Evolutionary conservation across 1,140 invertebrate species (phyloP).

Genomic region (Reticulitermes speratus): DNA sequence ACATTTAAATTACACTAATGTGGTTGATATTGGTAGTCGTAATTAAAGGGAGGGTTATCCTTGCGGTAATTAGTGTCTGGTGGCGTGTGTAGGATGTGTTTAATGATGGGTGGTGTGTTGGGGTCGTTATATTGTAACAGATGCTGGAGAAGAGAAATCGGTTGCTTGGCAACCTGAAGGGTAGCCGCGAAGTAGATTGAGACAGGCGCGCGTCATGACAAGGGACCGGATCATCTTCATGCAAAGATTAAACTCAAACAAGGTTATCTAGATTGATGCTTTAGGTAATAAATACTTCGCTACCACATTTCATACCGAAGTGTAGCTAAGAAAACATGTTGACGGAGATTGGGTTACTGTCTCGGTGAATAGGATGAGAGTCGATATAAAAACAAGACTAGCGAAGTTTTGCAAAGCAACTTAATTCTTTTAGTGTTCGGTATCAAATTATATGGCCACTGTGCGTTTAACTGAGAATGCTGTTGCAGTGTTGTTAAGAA

Average conservation of each 20-base stretch:
- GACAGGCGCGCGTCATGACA: neutral
- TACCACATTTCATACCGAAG: neutral
- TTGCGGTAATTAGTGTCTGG: constrained; percentile 1
- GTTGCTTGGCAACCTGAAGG: neutral
- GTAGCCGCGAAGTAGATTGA: constrained; percentile 4
- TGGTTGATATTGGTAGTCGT: neutral
- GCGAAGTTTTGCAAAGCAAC: neutral
- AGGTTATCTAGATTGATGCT: constrained; percentile 1
- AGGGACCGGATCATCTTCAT: neutral
- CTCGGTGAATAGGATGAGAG: neutral
- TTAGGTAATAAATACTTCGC: constrained; percentile 17
- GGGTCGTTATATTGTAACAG: constrained; percentile 18
- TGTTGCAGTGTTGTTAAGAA: too few relatives aligned
- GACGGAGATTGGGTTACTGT: neutral
- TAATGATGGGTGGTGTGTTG: neutral
- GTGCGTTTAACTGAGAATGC: too few relatives aligned
- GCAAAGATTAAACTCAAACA: constrained; percentile 19
- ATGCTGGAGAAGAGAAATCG: neutral
- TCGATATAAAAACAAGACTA: neutral
- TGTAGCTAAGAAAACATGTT: neutral
- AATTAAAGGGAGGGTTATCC: constrained; percentile 2
- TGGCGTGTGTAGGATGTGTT: neutral
- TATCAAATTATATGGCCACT: too few relatives aligned
- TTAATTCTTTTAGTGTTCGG: too few relatives aligned
- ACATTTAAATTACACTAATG: constrained; percentile 4